A percentile compares a stretch with the other conserved stretches of the same genome.
Conservation (phyloP, 2,888 invertebrate genomes). For the Chalcis sispes region DNA sequence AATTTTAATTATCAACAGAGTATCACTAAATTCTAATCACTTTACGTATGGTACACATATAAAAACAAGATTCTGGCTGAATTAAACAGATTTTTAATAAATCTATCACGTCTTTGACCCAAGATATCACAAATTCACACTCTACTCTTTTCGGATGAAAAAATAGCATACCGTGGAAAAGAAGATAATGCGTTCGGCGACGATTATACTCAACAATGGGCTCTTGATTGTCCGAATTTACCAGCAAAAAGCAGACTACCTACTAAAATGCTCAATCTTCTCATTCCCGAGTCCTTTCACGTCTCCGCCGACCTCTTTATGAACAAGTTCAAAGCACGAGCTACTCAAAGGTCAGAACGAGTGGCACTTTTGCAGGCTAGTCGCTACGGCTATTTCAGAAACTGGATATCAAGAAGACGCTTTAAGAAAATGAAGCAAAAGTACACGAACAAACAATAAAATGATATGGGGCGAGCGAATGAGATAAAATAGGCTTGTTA, state of each 20-base stretch:
- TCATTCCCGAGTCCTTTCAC: conserved; percentile 36
- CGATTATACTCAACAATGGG: conserved; percentile 45
- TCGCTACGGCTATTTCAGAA: neutral
- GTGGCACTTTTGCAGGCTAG: conserved; percentile 22
- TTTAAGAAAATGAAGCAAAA: too few species aligned
- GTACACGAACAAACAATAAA: too few species aligned
- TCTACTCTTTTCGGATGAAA: too few species aligned
- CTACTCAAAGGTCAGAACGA: neutral
- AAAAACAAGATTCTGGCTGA: too few species aligned
- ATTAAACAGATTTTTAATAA: too few species aligned
- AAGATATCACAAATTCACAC: too few species aligned
- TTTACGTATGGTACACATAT: too few species aligned
- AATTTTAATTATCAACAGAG: too few species aligned
- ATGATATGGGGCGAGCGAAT: too few species aligned
- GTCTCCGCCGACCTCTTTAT: conserved; percentile 2
- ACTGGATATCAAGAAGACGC: too few species aligned
- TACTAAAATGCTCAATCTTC: conserved; percentile 10
- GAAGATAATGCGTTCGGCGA: conserved; percentile 28
- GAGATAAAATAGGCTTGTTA: too few species aligned
- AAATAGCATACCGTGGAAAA: neutral
- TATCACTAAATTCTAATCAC: too few species aligned
- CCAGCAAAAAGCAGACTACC: conserved; percentile 1
- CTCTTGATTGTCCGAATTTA: conserved; percentile 46
- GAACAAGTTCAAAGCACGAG: conserved; percentile 35
- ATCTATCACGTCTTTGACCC: neutral